Base-by-base conservation (phyloP, 2,797 vertebrate species). In the Rhyacichthys aspro region DNA sequence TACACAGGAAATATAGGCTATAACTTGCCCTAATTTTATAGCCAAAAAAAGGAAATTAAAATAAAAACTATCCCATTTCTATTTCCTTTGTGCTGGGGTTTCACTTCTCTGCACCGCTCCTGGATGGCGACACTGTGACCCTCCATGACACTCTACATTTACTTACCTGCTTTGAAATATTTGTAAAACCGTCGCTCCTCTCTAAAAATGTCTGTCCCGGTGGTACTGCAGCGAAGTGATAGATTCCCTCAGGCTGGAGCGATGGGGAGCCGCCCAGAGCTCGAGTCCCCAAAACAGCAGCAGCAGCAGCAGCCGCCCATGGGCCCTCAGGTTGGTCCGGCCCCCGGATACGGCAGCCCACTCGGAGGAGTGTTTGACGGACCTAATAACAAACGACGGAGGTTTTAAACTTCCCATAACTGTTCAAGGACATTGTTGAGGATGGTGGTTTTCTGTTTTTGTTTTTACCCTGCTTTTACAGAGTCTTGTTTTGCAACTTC, bases 301-400 rank as follows among this genome's bases (percentile, higher is more conserved):
- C 85, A 79, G 38, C 86, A 72, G 7, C 82, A 76, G 86, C 94
- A 78, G 71, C 93, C 43, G 71, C 94, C 63, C 62, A 0, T 81
- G 47, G 79, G 58, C 14, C 55, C 82, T n/a, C 88, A 85, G 11
- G 73, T 15, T 16, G 94, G 92, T 88, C 79, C 73, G 3, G 86
- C 92, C 55, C 89, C 87, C 72, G 94, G 92, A 74, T 98, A 95
- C 88, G 94, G 94, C 79, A 95, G 85, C 74, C 95, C 94, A 80
- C 91, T 90, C 71, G 92, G 91, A 70, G 85, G 70, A 4, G 93
- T 89, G 81, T 96, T 95, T 90, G 96, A 98, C 65, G 95, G 94
- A 69, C 94, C 95, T 82, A 91, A 90, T 78, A 96, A 92, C 91
- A 98, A 98, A 72, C 95, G 95, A n/a, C 93, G 95, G 74, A 93